Conservation (phyloP, 2,888 invertebrate species). For the Meiosimyza platycephala region DNA sequence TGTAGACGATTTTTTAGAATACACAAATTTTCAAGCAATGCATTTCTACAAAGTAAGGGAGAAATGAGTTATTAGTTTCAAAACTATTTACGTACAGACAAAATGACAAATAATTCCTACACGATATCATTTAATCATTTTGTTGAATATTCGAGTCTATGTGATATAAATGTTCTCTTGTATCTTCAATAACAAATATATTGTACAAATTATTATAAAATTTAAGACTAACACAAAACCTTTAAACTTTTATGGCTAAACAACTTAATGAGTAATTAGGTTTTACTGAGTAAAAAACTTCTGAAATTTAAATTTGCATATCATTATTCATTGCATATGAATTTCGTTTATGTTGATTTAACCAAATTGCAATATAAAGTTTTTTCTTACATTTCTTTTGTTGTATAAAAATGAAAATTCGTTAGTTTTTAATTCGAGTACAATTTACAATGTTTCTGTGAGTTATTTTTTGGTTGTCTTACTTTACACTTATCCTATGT, state of each 20-base stretch:
- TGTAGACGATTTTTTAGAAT: too few relatives aligned
- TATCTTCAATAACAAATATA: neutral
- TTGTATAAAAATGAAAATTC: constrained; percentile 3
- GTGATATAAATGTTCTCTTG: too few relatives aligned
- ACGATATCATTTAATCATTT: too few relatives aligned
- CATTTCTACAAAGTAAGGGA: too few relatives aligned
- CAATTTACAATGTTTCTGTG: constrained; percentile 10
- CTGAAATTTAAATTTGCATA: constrained; percentile 5
- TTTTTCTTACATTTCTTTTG: neutral
- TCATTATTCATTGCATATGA: constrained; percentile 1
- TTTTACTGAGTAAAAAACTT: neutral
- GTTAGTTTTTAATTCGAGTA: constrained; percentile 16
- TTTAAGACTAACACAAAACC: constrained; percentile 29
- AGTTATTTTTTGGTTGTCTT: constrained; percentile 18
- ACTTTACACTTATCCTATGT: neutral
- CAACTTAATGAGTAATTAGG: constrained; percentile 8
- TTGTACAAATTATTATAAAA: constrained; percentile 23
- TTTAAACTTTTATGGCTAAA: constrained; percentile 22
- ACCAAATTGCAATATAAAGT: neutral
- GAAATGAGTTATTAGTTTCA: too few relatives aligned
- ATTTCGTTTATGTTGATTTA: neutral
- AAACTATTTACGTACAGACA: too few relatives aligned
- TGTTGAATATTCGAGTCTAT: too few relatives aligned
- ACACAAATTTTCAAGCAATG: too few relatives aligned
- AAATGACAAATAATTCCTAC: too few relatives aligned